Evolutionary conservation across 2,797 vertebrate genomes (phyloP), one percentile per base, ranked within the genome.

Genomic region (Malacoraja senta): DNA sequence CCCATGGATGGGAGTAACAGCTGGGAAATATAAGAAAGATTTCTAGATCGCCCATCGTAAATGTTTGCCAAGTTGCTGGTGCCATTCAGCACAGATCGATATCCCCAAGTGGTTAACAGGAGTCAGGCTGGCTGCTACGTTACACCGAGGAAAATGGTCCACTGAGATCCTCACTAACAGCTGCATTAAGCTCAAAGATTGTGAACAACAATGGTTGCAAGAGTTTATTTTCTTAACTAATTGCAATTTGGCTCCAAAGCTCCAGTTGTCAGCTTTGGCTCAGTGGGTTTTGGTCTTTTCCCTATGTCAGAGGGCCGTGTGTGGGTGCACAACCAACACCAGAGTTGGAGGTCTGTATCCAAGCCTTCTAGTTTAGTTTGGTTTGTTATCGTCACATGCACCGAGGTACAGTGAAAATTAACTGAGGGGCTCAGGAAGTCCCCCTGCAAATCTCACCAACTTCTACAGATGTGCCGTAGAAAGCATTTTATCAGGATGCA

Each of bases 1-100:
- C 84, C 84, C 84, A 88, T 88, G 63, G 84, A 88, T 68, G 32
- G 19, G 19, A 68, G 35, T 32, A 68, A 88, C 84, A 88, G 61
- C 13, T 88, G 84, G 84, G 84, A 68, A 88, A 68, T 19, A 3
- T 68, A 63, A 8, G 61, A 63, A 71, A 32, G 83, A 86, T 29
- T 17, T 24, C 61, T 24, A 32, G n/a, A 68, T 68, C 65, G 9
- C 84, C 63, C 63, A 32, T 32, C 1, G 84, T n/a, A 68, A 68
- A 35, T 21, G 32, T 68, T 19, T 68, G 84, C 84, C 84, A 88
- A 88, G 17, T 88, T 8, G 61, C 84, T 88, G 61, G 63, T 88
- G n/a, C 84, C 84, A 88, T 68, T 32, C 61, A 65, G n/a, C 68
- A 63, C 19, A 19, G n/a, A 88, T 88, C n/a, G 10, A 88, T 35